Base-by-base conservation (phyloP, 1,140 invertebrate genomes). In the Formica selysi region DNA sequence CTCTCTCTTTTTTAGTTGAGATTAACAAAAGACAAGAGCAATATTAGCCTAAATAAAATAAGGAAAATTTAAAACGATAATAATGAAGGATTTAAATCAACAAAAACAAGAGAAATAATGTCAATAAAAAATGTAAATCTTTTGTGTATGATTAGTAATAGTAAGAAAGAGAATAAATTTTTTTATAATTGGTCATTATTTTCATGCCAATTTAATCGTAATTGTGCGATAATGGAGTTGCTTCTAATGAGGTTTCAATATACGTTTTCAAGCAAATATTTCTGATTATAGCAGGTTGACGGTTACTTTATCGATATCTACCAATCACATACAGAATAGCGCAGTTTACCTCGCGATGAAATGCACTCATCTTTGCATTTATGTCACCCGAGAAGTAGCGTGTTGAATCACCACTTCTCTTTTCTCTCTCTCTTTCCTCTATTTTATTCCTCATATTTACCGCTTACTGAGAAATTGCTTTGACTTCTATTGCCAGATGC, bases 381-480 rank as follows among this genome's bases (percentile, higher is more conserved):
- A 38, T 59, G 32, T 70, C n/a, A 57, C 29, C 16, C 22, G 19
- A 70, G 67, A 41, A 26, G 6, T 16, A 48, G 26, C 19, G 3
- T 41, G 16, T 70, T 44, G 3, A 70, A 26, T 48, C 67, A 70
- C 3, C 19, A 22, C 6, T 22, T 44, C 4, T 44, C 29, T 36
- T 62, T 11, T 76, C 16, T 29, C 26, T 29, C 26, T 29, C 26
- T 32, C 36, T 62, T 76, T 62, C 16, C 10, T 64, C 5, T 41
- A 44, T 83, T 83, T 41, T 44, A 73, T 26, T 22, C 3, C 1
- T 67, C 44, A 26, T 74, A 86, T 86, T 84, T 74, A 41, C 38
- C 11, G 51, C 68, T 73, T 62, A 62, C 68, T 22, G 48, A 74
- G 51, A 57, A 84, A 86, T 84, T 44, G 38, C 62, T 67, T 74